Evolutionary conservation across 1,140 invertebrate genomes (phyloP), one percentile per base, ranked within the genome.

Genomic region (Drosophila quadrilineata): DNA sequence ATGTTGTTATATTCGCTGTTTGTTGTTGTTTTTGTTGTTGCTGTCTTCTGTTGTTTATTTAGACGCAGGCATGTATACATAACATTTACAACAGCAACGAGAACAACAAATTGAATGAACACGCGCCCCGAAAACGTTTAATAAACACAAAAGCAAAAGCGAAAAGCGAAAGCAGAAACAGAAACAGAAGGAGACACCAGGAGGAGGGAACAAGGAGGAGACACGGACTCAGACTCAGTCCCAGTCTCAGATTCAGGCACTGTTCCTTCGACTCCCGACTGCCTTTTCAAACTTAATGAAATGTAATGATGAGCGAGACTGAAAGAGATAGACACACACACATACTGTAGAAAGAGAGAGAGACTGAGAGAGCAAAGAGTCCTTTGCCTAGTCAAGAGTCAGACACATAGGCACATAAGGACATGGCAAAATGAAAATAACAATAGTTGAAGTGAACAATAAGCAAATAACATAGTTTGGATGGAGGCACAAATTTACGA

Each of bases 121-220:
- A 77, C 77, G 73, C 77, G 69, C 79, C 73, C 73, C 64, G 64
- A 84, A 84, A 82, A 84, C 77, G 69, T 82, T 82, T 82, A 84
- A 82, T 84, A 82, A 84, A 84, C 63, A 82, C 77, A 82, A 82
- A 84, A 84, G 49, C 50, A 63, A 31, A 22, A 43, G 10, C 59
- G 62, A 22, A 33, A 59, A 46, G n/a, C n/a, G n/a, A n/a, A n/a
- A 35, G 33, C 33, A 63, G 40, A 26, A 33, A n/a, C 48, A 63
- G 24, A 22, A 48, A 26, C 52, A 58, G n/a, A 28, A 41, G 14
- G 28, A 57, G 59, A 33, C 41, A 52, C 41, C 41, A 56, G 35
- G 16, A n/a, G n/a, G n/a, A n/a, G n/a, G n/a, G n/a, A n/a, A n/a
- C n/a, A n/a, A n/a, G n/a, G n/a, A n/a, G n/a, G n/a, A n/a, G n/a